Evolutionary conservation across 2,113 vertebrate species (phyloP), one percentile per base, ranked within the genome.

Genomic region (Amphiprion ocellaris): DNA sequence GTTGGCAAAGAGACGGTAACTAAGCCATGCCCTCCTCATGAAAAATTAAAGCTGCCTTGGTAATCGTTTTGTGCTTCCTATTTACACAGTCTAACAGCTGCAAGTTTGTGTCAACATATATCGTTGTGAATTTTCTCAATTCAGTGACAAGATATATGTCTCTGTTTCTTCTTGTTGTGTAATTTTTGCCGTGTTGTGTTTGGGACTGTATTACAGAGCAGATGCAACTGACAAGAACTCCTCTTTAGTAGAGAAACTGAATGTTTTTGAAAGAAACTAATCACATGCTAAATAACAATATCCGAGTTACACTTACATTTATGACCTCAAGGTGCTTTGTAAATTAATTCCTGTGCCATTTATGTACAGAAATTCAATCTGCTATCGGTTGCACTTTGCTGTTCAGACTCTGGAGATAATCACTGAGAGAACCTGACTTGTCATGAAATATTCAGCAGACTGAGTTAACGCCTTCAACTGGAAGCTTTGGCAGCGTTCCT

Each of bases 391-490:
- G 53, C 67, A 72, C 55, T 64, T 69, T 75, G 46, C 26, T 53
- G 52, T 64, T 74, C 24, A 60, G 37, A 14, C 59, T 41, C 21
- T n/a, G 56, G 53, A 58, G 41, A 81, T 76, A 73, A 84, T 84
- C 64, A 79, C 54, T 17, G 23, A 73, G 39, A 59, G 78, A 73
- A 79, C 44, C 74, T 33, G 30, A 60, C 64, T 81, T 65, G 21
- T 82, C 77, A 89, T 86, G 16, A 87, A 88, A 87, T 70, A 89
- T 87, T 89, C 59, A 87, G 70, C 63, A 77, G 23, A 15, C 9
- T 24, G 74, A 72, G 53, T 69, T 56, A 79, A 69, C 11, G 46
- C 65, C 67, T 61, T 66, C 30, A 70, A 66, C 63, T 49, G 67
- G 66, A 50, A 15, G 68, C 73, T 59, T 23, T 64, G 69, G 58